Evolutionary conservation across 2,797 vertebrate species (phyloP).

Genomic region (Pangasius mekongensis): DNA sequence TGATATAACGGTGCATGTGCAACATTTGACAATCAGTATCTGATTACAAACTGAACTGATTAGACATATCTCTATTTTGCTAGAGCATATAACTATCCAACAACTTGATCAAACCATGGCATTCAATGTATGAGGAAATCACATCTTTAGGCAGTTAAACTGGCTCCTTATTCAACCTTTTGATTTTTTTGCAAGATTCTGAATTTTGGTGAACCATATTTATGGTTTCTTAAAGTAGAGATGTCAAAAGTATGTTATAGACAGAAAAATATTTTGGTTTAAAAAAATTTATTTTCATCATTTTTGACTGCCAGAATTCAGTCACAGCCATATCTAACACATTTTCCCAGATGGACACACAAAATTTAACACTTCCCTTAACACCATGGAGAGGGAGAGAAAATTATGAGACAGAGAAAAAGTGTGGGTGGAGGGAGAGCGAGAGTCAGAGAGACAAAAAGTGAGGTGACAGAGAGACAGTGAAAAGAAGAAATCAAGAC

Average conservation of each 20-base stretch:
- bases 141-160: neutral
- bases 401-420: slow-evolving; percentile 22
- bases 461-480: neutral
- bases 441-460: slow-evolving; percentile 13
- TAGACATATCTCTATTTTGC: neutral
- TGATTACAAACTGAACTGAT: neutral
- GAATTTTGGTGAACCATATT: neutral
- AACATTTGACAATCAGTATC: neutral
- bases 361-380: slow-evolving; percentile 1
- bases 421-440: slow-evolving; percentile 2
- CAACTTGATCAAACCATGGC: neutral
- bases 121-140: no score
- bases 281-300: neutral
- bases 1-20: neutral
- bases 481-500: slow-evolving; percentile 23
- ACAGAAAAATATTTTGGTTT: neutral
- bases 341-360: slow-evolving; percentile 28
- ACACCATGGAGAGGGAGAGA: slow-evolving; percentile 25
- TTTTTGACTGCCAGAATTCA: slow-evolving; percentile 4
- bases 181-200: neutral
- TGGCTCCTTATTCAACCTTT: neutral
- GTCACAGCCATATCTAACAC: neutral
- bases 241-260: neutral
- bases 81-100: neutral
- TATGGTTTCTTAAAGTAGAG: neutral